Percentiles rank a stretch among this genome's conserved stretches.
Evolutionary conservation across 2,113 vertebrate species (phyloP).

Genomic region (Serinus canaria): DNA sequence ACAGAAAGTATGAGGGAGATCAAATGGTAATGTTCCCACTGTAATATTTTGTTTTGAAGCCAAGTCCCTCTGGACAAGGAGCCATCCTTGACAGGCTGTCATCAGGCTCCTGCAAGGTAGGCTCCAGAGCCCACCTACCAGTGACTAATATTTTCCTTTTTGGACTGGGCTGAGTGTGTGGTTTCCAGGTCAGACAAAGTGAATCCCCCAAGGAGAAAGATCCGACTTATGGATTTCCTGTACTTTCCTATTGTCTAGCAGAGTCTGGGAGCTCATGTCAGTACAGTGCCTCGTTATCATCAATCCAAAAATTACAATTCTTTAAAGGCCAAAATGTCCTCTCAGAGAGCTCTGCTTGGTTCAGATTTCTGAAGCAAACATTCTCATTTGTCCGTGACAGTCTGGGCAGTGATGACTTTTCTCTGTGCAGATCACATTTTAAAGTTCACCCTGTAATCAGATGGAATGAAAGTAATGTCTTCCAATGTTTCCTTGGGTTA

Average conservation of each 20-base stretch:
- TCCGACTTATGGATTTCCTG: not conserved
- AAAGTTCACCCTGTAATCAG: constrained; percentile 2
- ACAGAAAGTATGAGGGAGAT: not conserved
- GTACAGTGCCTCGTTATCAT: not conserved
- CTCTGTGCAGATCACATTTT: not conserved
- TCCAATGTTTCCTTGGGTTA: not conserved
- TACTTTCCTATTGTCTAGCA: not conserved
- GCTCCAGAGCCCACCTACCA: not conserved
- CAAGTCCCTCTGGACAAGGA: not conserved
- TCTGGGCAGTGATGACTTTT: not conserved
- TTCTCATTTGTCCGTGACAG: accelerated
- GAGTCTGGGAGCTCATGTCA: constrained; percentile 4
- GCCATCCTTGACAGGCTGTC: not conserved
- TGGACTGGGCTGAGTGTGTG: not conserved
- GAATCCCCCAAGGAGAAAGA: not conserved
- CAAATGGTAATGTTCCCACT: not conserved
- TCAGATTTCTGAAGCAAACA: not conserved
- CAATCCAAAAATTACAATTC: not conserved
- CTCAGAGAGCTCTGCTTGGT: not conserved
- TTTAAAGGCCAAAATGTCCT: not conserved
- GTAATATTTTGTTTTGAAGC: not conserved
- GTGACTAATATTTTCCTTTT: not conserved
- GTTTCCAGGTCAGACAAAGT: constrained; percentile 28
- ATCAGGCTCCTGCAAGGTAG: not conserved
- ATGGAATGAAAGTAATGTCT: not conserved